Base-by-base conservation (phyloP, 2,888 invertebrate species). In the Polymixis lichenea region DNA sequence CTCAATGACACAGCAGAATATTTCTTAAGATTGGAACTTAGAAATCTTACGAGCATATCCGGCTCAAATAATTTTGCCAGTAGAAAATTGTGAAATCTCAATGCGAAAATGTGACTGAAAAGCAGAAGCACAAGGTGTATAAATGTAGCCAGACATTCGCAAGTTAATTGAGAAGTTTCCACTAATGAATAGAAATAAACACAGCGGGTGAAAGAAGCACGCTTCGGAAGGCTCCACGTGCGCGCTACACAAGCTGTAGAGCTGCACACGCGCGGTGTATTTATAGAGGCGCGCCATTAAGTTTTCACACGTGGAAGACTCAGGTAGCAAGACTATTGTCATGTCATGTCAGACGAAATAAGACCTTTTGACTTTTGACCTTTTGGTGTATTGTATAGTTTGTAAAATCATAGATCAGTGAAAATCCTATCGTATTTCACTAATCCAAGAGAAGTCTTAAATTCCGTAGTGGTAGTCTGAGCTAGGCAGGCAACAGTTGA, bases 181-280 rank as follows among this genome's bases (percentile, higher is more conserved):
- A 28, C 69, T 55, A 62, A 51, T 61, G 43, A 56, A 68, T 64
- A 49, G 15, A 69, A 66, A 69, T 51, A 68, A 62, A 64, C 22
- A 49, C 11, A n/a, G n/a, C 19, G 32, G 6, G 19, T 51, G 43
- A n/a, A 28, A n/a, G 66, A 58, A 49, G n/a, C 80, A 56, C 49
- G 65, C 55, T 51, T n/a, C 25, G 60, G 61, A n/a, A 55, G 55
- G 56, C 22, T 58, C 73, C 81, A 81, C 81, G 81, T 84, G 80
- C 61, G 22, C 38, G 19, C 74, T 68, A 6, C 46, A 46, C 38
- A 49, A 49, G 80, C 61, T 58, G 28, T 58, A 53, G 46, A 64
- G 64, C 43, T 53, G 75, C 15, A 60, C 68, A 56, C 80, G 80
- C 69, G 73, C 73, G 53, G 22, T 25, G 9, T 78, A 69, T 66